Evolutionary conservation across 2,888 invertebrate genomes (phyloP).

Genomic region (Apamea anceps): DNA sequence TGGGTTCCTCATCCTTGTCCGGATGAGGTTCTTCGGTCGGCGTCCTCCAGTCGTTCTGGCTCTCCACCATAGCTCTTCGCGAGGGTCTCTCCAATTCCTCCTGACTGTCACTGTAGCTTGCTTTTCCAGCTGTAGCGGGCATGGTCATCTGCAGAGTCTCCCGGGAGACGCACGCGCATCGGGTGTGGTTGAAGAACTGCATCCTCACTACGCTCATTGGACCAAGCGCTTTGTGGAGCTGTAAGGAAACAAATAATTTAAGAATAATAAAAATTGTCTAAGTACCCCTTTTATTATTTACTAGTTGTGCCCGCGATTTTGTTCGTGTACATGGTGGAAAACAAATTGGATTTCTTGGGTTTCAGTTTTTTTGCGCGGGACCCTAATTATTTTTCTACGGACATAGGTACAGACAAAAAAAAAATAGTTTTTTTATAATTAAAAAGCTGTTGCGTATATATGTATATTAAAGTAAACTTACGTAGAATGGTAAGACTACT

Average conservation of each 20-base stretch:
- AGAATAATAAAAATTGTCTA: background rate
- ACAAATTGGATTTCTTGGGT: too few relatives aligned
- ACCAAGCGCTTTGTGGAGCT: slow-evolving; percentile 83
- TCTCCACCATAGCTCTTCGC: slow-evolving; percentile 59
- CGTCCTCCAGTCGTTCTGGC: slow-evolving; percentile 76
- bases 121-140: slow-evolving; percentile 63
- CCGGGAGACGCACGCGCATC: slow-evolving; percentile 83
- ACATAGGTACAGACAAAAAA: too few relatives aligned
- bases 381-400: too few relatives aligned
- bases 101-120: slow-evolving; percentile 64
- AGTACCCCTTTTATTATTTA: background rate
- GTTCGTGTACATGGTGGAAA: too few relatives aligned
- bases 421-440: too few relatives aligned
- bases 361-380: too few relatives aligned
- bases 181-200: slow-evolving; percentile 86
- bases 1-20: slow-evolving; percentile 77
- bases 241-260: slow-evolving; percentile 52
- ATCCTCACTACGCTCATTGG: slow-evolving; percentile 78
- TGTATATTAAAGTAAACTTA: slow-evolving; percentile 89
- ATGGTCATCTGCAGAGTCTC: slow-evolving; percentile 76
- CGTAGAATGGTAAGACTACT: slow-evolving; percentile 94
- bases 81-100: slow-evolving; percentile 65
- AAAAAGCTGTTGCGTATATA: too few relatives aligned
- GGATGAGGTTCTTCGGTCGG: slow-evolving; percentile 78
- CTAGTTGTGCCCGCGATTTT: too few relatives aligned